These are phyloP conservation scores for Drosophila gaucha DNA, from an alignment of 2,888 invertebrate genomes.

Conservation along the genomic window DNA sequence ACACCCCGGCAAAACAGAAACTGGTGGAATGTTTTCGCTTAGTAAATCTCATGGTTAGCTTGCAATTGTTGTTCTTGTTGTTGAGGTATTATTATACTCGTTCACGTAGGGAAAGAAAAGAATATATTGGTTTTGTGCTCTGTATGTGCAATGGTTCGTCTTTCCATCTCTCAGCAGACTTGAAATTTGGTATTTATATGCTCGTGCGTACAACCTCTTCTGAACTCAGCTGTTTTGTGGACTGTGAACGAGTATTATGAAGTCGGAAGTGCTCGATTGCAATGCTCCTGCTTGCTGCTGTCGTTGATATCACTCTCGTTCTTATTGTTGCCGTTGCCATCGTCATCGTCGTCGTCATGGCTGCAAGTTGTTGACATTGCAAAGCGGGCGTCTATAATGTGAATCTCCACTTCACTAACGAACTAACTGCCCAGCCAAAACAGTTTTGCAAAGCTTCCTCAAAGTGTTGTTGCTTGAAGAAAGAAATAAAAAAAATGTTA, in stretches of 20 bases:
- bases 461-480: slow-evolving; percentile 3
- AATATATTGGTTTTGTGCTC: background rate
- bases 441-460: slow-evolving; percentile 11
- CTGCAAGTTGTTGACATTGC: slow-evolving; percentile 80
- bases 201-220: too few relatives aligned
- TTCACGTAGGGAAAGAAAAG: too few relatives aligned
- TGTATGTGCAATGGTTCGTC: too few relatives aligned
- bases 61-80: slow-evolving; percentile 25
- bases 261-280: background rate
- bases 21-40: slow-evolving; percentile 72
- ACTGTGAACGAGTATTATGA: background rate
- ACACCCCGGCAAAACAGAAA: slow-evolving; percentile 52
- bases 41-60: slow-evolving; percentile 74
- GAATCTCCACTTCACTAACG: slow-evolving; percentile 49
- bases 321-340: slow-evolving; percentile 20
- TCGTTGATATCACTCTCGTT: slow-evolving; percentile 34
- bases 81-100: slow-evolving; percentile 11
- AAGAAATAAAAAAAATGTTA: slow-evolving; percentile 41
- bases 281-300: slow-evolving; percentile 15
- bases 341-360: slow-evolving; percentile 66
- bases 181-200: too few relatives aligned
- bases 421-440: slow-evolving; percentile 59
- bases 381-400: slow-evolving; percentile 75
- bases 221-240: too few relatives aligned
- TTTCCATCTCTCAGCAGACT: background rate